Evolutionary conservation across 2,888 invertebrate genomes (phyloP), one percentile per base, ranked within the genome.

Genomic region (Eupeodes latifasciatus): DNA sequence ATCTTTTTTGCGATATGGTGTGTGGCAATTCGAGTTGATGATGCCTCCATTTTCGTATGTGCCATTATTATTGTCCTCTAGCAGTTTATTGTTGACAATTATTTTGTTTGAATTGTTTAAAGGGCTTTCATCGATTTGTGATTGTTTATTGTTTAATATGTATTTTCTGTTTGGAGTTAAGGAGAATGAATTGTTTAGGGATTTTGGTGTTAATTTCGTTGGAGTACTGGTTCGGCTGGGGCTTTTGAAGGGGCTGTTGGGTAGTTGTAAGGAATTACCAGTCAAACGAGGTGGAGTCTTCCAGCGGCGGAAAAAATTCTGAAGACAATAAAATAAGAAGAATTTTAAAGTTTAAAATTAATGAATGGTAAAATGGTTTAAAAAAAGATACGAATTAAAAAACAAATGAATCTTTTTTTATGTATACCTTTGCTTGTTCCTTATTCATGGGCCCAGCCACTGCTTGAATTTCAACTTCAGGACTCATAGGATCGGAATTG

Each of bases 361-460:
- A 36, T 44, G 47, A 57, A 19, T 10, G 11, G 1, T 16, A 9
- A 19, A n/a, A 19, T 19, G 19, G 19, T 19, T 19, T 19, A 19
- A 19, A 19, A 19, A 19, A 19, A n/a, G n/a, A 19, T 19, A 19
- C 19, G 19, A 47, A 47, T 47, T 6, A 12, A 40, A 40, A 40
- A 40, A 40, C 5, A 40, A 36, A 36, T 36, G 2, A 36, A 36
- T 36, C 27, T 3, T 27, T 27, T 27, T 2, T 27, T 27, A 3
- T 40, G 6, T 1, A 75, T 90, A 92, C 92, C 12, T 95, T 94
- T 0, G 98, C 98, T 76, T 95, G 95, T 14, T 94, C 94, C 86
- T 96, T 96, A 57, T 96, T 95, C 98, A 98, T 98, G 19, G 99
- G 99, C 0, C 99, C 99, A 10, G 98, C 98, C 94, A 96, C 96